Conservation (phyloP, 1,140 invertebrate genomes). For the Drosophila sturtevanti region DNA sequence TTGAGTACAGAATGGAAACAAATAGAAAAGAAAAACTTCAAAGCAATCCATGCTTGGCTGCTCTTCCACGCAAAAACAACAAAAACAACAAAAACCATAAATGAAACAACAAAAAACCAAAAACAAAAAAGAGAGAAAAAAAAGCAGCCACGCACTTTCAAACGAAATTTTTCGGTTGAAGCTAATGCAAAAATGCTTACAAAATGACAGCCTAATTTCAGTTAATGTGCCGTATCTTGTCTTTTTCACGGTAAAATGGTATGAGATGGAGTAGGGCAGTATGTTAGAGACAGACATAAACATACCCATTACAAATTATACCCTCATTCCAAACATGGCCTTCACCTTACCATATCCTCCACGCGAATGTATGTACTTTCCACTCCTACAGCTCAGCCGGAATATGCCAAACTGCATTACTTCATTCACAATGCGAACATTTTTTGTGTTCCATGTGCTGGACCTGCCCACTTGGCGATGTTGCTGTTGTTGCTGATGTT, state of each 20-base stretch:
- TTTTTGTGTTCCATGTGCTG: slow-evolving; percentile 13
- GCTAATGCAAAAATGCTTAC: slow-evolving; percentile 46
- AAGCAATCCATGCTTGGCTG: slow-evolving; percentile 59
- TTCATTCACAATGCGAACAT: slow-evolving; percentile 62
- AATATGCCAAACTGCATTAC: slow-evolving; percentile 73
- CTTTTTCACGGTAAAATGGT: slow-evolving; percentile 20
- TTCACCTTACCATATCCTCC: not conserved
- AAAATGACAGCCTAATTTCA: slow-evolving; percentile 75
- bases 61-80: slow-evolving; percentile 19
- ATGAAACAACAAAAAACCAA: slow-evolving; percentile 5
- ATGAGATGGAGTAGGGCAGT: slow-evolving; percentile 1
- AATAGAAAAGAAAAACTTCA: slow-evolving; percentile 44
- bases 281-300: slow-evolving; percentile 21
- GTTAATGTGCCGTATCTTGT: slow-evolving; percentile 67
- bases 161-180: slow-evolving; percentile 23
- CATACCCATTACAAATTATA: slow-evolving; percentile 24
- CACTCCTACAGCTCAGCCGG: slow-evolving; percentile 7
- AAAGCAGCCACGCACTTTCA: slow-evolving; percentile 49
- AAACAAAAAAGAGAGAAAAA: slow-evolving; percentile 16
- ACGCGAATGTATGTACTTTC: too few relatives aligned
- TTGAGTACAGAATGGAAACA: not conserved
- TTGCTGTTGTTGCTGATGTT: not conserved
- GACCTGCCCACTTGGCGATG: slow-evolving; percentile 22
- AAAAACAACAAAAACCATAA: slow-evolving; percentile 46
- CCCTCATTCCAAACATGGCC: not conserved